Conservation (phyloP, 1,140 invertebrate species). For the Drosophila suzukii region DNA sequence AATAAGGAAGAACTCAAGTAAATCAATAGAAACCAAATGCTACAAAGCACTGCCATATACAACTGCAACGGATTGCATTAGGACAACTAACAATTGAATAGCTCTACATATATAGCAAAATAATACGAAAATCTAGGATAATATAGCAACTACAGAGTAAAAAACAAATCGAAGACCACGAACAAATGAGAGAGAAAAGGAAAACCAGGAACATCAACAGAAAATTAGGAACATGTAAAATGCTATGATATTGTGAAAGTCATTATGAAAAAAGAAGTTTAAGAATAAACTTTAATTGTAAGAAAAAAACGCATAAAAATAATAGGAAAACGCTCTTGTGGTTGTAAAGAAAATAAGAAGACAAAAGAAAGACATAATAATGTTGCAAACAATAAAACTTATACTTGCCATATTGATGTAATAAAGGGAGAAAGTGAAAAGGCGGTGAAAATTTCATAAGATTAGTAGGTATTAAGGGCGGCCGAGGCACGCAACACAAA, state of each 20-base stretch:
- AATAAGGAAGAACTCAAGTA: conserved; percentile 19
- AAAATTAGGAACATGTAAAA: conserved; percentile 30
- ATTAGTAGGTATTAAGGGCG: conserved; percentile 60
- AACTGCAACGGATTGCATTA: conserved; percentile 48
- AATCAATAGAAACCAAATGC: conserved; percentile 66
- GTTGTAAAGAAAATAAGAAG: conserved; percentile 60
- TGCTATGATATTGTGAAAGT: conserved; percentile 29
- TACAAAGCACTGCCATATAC: conserved; percentile 72
- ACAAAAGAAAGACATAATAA: conserved; percentile 48
- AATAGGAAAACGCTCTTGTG: conserved; percentile 64
- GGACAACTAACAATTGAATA: conserved; percentile 46
- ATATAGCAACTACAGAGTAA: conserved; percentile 16
- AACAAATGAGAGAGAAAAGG: conserved; percentile 28
- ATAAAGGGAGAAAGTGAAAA: conserved; percentile 37
- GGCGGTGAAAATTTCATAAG: conserved; percentile 52
- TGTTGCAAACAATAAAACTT: conserved; percentile 77
- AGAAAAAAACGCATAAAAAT: conserved; percentile 34
- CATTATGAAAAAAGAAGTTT: conserved; percentile 24
- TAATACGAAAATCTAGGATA: conserved; percentile 35
- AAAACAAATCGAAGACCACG: conserved; percentile 29
- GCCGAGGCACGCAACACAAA: conserved; percentile 16
- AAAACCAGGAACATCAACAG: conserved; percentile 35
- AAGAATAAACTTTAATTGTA: conserved; percentile 54
- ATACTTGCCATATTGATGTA: conserved; percentile 81
- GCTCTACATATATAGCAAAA: conserved; percentile 50